Percentiles rank a stretch among this genome's conserved stretches.
Conservation (phyloP, 2,888 invertebrate species). For the Pandemis corylana region DNA sequence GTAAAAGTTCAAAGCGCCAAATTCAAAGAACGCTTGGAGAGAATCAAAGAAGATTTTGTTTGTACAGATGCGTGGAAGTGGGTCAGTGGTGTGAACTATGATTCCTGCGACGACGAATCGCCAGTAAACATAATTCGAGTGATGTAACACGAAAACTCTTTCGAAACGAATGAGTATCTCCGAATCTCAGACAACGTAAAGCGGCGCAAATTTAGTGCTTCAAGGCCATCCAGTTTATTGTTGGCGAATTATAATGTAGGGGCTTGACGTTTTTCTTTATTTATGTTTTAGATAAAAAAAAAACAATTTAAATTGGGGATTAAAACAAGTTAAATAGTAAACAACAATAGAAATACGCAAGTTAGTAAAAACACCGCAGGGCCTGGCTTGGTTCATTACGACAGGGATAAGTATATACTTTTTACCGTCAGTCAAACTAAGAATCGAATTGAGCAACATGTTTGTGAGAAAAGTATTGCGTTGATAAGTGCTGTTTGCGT, state of each 20-base stretch:
- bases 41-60: slow-evolving; percentile 67
- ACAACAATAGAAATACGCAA: slow-evolving; percentile 35
- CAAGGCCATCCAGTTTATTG: slow-evolving; percentile 72
- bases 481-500: slow-evolving; percentile 31
- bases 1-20: slow-evolving; percentile 47
- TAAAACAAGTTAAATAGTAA: background rate
- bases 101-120: slow-evolving; percentile 42
- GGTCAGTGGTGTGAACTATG: slow-evolving; percentile 78
- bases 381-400: slow-evolving; percentile 51
- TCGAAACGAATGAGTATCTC: slow-evolving; percentile 68
- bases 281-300: background rate
- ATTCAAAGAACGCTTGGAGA: slow-evolving; percentile 48
- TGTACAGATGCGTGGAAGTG: slow-evolving; percentile 72
- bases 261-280: slow-evolving; percentile 5
- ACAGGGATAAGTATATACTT: slow-evolving; percentile 54
- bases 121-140: slow-evolving; percentile 69
- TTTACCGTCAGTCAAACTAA: slow-evolving; percentile 43
- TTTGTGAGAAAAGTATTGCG: slow-evolving; percentile 46
- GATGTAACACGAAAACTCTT: slow-evolving; percentile 56
- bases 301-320: background rate
- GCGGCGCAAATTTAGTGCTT: slow-evolving; percentile 64
- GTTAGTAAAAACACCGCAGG: slow-evolving; percentile 45
- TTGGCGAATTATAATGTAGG: slow-evolving; percentile 18
- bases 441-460: slow-evolving; percentile 44
- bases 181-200: slow-evolving; percentile 65